These are phyloP conservation scores for Xiphorhynchus erythropygius DNA, from an alignment of 2,797 vertebrate genomes.

Conservation along the genomic window DNA sequence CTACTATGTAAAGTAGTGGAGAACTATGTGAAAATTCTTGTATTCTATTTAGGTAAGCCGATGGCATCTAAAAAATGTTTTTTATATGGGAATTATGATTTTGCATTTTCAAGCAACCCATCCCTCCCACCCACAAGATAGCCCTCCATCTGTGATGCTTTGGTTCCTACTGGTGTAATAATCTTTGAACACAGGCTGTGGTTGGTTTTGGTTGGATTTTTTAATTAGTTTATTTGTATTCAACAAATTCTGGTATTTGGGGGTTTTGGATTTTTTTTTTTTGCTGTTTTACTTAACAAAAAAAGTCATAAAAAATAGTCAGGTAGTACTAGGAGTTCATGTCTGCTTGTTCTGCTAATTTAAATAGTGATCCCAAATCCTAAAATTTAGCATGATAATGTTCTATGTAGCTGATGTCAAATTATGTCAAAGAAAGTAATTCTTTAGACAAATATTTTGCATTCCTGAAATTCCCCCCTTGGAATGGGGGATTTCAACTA, in stretches of 20 bases:
- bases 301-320: neutral
- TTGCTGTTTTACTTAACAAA: neutral
- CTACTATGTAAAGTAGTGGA: neutral
- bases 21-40: neutral
- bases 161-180: neutral
- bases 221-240: neutral
- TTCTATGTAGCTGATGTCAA: neutral
- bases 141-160: neutral
- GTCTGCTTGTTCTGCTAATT: neutral
- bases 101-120: neutral
- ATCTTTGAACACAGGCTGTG: neutral
- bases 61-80: neutral
- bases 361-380: neutral
- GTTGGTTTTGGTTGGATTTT: neutral
- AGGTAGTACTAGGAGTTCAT: neutral
- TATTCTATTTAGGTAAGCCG: neutral
- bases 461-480: slow-evolving; percentile 1
- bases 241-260: neutral
- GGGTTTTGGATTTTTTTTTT: too few relatives aligned
- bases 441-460: neutral
- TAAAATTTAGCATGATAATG: neutral
- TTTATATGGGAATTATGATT: neutral
- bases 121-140: neutral
- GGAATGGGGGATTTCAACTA: neutral
- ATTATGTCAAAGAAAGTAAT: neutral